phyloP scores from a whole-genome alignment of 1,140 invertebrate species.

The Homarus americanus region DNA sequence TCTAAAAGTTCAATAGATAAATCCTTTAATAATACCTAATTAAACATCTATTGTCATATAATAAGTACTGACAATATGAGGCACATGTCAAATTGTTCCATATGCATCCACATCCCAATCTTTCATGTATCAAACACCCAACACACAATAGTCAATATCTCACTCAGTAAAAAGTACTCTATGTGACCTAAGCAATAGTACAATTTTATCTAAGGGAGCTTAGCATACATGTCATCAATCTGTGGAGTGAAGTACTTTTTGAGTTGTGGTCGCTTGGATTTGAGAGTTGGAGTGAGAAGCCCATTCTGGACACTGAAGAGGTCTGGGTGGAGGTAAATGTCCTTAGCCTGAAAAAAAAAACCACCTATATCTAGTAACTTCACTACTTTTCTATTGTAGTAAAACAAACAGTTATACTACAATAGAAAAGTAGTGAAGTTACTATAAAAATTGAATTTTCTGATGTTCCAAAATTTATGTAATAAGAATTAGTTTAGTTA shows the following conservation, averaged over 20 bases:
- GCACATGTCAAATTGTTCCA: constrained; percentile 34
- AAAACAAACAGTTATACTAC: too few relatives aligned
- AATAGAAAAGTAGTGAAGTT: too few relatives aligned
- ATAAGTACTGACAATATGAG: constrained; percentile 39
- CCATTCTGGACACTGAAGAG: constrained; percentile 98
- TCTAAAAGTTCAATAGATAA: not conserved
- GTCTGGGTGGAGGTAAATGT: constrained; percentile 95
- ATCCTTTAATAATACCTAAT: not conserved
- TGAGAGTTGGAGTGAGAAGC: constrained; percentile 96
- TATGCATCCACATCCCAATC: constrained; percentile 18
- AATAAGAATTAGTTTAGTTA: too few relatives aligned
- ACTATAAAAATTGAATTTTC: too few relatives aligned
- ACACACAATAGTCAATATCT: constrained; percentile 21
- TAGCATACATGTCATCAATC: constrained; percentile 92
- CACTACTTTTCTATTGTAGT: too few relatives aligned
- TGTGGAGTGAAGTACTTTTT: constrained; percentile 94
- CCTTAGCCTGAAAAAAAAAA: constrained; percentile 90
- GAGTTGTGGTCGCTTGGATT: constrained; percentile 94
- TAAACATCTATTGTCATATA: not conserved
- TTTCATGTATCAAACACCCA: constrained; percentile 1
- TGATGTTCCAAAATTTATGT: too few relatives aligned
- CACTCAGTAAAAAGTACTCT: constrained; percentile 21
- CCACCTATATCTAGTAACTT: too few relatives aligned
- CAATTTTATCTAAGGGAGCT: constrained; percentile 77
- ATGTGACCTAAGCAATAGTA: not conserved